Evolutionary conservation across 2,888 invertebrate species (phyloP).

Genomic region (Phragmatobia fuliginosa): DNA sequence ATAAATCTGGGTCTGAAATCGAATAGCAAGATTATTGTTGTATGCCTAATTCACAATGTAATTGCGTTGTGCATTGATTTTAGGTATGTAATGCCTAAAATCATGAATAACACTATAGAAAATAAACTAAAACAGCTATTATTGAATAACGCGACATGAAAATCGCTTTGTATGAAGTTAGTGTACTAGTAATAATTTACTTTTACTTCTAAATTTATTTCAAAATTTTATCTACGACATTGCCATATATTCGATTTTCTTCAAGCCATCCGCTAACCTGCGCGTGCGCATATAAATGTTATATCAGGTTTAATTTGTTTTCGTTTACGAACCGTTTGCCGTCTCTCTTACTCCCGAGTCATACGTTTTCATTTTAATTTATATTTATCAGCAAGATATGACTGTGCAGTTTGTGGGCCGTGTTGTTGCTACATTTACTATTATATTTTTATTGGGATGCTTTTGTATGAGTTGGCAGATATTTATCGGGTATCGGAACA

Average conservation of each 20-base stretch:
- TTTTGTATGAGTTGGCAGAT: constrained; percentile 87
- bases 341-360: constrained; percentile 61
- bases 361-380: constrained; percentile 78
- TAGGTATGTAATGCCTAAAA: background rate
- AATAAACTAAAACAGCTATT: background rate
- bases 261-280: constrained; percentile 52
- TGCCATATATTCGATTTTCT: constrained; percentile 52
- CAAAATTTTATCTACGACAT: background rate
- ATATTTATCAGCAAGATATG: constrained; percentile 81
- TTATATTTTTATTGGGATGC: constrained; percentile 86
- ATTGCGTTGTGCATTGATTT: background rate
- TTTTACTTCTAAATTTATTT: background rate
- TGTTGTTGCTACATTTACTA: constrained; percentile 85
- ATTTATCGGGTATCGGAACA: constrained; percentile 86
- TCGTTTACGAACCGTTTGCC: constrained; percentile 57
- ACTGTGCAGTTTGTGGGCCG: constrained; percentile 82
- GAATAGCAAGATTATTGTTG: constrained; percentile 57
- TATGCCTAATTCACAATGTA: background rate
- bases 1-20: constrained; percentile 41
- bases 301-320: constrained; percentile 73
- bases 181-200: background rate
- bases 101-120: background rate
- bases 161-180: background rate
- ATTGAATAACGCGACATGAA: background rate
- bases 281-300: constrained; percentile 62